These are phyloP conservation scores for Syngnathus scovelli DNA, from an alignment of 2,113 vertebrate species.

Conservation along the genomic window DNA sequence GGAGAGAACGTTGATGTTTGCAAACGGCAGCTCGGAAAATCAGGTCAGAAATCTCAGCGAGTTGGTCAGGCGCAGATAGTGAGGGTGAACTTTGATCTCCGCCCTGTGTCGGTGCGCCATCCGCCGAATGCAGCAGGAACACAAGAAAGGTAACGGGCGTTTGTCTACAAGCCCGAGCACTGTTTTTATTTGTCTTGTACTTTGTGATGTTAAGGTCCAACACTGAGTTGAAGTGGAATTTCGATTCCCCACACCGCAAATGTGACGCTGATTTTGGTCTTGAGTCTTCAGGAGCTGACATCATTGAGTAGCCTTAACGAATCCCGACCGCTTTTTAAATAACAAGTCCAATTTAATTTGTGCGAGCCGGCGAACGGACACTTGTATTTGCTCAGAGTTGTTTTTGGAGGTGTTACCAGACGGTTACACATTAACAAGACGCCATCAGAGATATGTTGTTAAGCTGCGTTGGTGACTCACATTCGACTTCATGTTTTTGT, in stretches of 20 bases:
- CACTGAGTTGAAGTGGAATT: neutral
- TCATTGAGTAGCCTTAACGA: no score
- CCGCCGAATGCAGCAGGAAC: conserved; percentile 13
- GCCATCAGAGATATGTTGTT: no score
- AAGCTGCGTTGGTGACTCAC: no score
- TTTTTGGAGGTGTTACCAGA: neutral
- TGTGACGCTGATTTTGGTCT: no score
- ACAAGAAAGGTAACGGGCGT: conserved; percentile 40
- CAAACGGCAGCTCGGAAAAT: conserved; percentile 27
- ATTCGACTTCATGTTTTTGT: no score
- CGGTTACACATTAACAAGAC: conserved; percentile 47
- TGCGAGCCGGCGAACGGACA: neutral
- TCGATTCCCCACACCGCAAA: no score
- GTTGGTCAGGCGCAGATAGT: conserved; percentile 6
- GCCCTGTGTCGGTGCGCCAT: conserved; percentile 11
- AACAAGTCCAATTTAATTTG: neutral
- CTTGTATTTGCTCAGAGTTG: neutral
- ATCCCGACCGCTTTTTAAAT: neutral
- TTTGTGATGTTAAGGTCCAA: neutral
- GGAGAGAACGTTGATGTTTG: conserved; percentile 30
- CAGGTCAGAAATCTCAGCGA: conserved; percentile 14
- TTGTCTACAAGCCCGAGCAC: neutral
- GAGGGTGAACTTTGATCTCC: conserved; percentile 34
- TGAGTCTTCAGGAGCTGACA: no score
- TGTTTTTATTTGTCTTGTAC: neutral